These are phyloP conservation scores for Loxodonta africana DNA, from an alignment of 2,113 vertebrate genomes.

Conservation along the genomic window DNA sequence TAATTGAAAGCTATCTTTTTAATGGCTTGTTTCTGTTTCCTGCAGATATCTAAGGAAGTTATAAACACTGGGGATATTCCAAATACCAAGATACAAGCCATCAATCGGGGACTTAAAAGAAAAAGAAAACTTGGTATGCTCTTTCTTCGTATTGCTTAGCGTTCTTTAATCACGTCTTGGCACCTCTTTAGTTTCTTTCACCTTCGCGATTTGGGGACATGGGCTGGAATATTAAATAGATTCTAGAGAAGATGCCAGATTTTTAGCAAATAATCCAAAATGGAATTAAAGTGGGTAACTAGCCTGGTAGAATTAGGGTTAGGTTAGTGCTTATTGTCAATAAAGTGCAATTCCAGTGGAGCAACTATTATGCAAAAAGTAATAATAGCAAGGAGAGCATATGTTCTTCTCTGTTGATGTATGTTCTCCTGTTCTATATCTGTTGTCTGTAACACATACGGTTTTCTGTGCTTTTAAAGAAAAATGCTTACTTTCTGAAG, in stretches of 20 bases:
- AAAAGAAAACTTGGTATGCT: slow-evolving; percentile 85
- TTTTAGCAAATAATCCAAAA: background rate
- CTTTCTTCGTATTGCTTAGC: background rate
- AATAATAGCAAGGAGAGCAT: background rate
- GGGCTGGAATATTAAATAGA: background rate
- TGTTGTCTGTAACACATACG: background rate
- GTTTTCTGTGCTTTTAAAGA: slow-evolving; percentile 39
- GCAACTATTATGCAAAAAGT: background rate
- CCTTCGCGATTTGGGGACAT: background rate
- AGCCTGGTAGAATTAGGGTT: background rate
- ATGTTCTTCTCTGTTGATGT: background rate
- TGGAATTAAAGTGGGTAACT: background rate
- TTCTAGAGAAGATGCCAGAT: background rate
- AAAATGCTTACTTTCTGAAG: slow-evolving; percentile 54
- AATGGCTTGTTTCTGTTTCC: slow-evolving; percentile 53
- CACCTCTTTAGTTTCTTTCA: background rate
- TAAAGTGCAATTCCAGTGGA: background rate
- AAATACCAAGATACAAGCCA: slow-evolving; percentile 86
- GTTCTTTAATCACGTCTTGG: background rate
- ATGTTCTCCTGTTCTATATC: background rate
- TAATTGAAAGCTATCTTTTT: background rate
- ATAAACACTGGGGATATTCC: slow-evolving; percentile 63
- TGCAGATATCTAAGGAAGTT: slow-evolving; percentile 89
- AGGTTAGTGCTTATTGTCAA: background rate
- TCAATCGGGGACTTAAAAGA: slow-evolving; percentile 84